Evolutionary conservation across 2,797 vertebrate genomes (phyloP).

Genomic region (Fistularia tabacaria): DNA sequence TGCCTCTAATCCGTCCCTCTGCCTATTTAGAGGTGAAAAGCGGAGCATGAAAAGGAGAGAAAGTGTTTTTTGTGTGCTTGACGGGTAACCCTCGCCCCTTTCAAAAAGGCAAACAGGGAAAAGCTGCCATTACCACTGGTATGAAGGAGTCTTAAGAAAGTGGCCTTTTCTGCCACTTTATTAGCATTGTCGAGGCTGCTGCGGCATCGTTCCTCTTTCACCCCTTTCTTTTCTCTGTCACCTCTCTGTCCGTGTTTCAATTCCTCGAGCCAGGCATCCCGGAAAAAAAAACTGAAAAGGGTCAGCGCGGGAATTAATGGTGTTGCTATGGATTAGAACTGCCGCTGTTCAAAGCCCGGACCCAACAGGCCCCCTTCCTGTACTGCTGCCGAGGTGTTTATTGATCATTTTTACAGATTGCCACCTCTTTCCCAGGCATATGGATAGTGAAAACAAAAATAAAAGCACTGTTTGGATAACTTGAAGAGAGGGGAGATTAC

Average conservation of each 20-base stretch:
- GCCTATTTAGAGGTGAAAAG: constrained; percentile 71
- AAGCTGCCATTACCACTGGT: constrained; percentile 65
- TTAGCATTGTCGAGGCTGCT: constrained; percentile 54
- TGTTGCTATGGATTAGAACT: constrained; percentile 46
- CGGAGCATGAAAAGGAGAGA: constrained; percentile 61
- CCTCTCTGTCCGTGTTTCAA: constrained; percentile 45
- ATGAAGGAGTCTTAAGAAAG: constrained; percentile 59
- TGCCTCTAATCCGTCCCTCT: constrained; percentile 69
- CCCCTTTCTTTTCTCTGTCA: constrained; percentile 36
- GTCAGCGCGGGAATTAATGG: constrained; percentile 41
- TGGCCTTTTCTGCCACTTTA: constrained; percentile 69
- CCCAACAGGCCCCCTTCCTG: constrained; percentile 30
- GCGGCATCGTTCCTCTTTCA: constrained; percentile 45
- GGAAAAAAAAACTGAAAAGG: constrained; percentile 34
- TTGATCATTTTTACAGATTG: constrained; percentile 35
- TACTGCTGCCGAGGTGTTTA: constrained; percentile 29
- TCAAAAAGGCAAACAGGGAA: constrained; percentile 72
- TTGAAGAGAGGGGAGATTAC: constrained; percentile 48
- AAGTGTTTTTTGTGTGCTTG: constrained; percentile 70
- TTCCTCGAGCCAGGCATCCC: constrained; percentile 42
- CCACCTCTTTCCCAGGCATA: constrained; percentile 48
- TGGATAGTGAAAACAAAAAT: constrained; percentile 53
- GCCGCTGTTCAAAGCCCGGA: constrained; percentile 33
- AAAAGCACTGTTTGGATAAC: constrained; percentile 73
- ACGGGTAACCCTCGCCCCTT: constrained; percentile 71